Evolutionary conservation across 2,113 vertebrate species (phyloP), one percentile per base, ranked within the genome.

Genomic region (Furnarius figulus): DNA sequence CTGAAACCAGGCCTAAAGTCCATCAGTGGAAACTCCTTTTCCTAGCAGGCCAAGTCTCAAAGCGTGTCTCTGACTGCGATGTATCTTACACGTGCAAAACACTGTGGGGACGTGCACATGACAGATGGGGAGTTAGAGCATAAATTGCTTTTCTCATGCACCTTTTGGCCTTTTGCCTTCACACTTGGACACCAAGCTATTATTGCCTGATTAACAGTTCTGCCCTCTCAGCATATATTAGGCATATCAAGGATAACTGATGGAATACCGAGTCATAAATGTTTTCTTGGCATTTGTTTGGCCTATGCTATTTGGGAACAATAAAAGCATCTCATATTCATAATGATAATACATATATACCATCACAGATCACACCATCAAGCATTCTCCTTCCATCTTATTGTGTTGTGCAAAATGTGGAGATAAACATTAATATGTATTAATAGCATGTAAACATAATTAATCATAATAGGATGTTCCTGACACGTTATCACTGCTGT

Each of bases 241-340:
- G 80, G 65, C 30, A 8, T 58, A 93, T 78, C 79, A 78, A 90
- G 56, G 83, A 85, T 92, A 95, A 93, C 95, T 61, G 85, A 90
- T 92, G 75, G 81, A 92, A 84, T 28, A 91, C 67, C 40, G 71
- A 93, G 87, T 40, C 66, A 72, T 90, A 89, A 95, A 94, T 73
- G 39, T 87, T 91, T 95, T 75, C 84, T 82, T 94, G 58, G 74
- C 77, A 82, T 78, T 89, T 89, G 61, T 87, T 91, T 82, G 87
- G 80, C 53, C 70, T 85, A 10, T 84, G 87, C 65, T 94, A 49
- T 83, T 88, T 88, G n/a, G 55, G 67, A 94, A 96, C 95, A 95
- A 94, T 94, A 94, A 97, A 93, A 95, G 25, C 87, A 91, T 86
- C 85, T 83, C 82, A 91, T 88, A 83, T 94, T 93, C 78, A 85